These are phyloP conservation scores for Chlorodrepanis virens DNA, from an alignment of 2,113 vertebrate genomes.

Conservation along the genomic window DNA sequence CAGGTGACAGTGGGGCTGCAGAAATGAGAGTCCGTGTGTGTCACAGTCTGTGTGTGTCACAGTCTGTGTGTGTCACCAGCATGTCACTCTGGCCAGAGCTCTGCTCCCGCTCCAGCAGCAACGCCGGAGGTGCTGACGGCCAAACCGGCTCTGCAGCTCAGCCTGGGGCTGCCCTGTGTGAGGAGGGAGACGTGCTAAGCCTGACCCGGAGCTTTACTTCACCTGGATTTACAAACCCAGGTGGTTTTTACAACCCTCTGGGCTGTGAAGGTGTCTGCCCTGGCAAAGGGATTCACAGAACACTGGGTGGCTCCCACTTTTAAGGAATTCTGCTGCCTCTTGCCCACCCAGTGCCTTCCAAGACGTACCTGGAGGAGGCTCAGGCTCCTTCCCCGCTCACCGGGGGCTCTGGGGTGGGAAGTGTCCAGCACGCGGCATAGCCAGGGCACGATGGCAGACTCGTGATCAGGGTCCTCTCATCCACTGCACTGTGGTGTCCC, in stretches of 20 bases:
- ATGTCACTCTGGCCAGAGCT: accelerated
- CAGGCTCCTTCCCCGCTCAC: background rate
- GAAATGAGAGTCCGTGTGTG: background rate
- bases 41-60: background rate
- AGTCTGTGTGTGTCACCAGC: background rate
- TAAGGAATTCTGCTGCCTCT: accelerated
- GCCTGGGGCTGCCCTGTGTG: background rate
- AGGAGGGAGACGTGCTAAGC: accelerated
- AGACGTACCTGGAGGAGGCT: background rate
- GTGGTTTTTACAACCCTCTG: background rate
- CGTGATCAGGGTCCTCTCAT: background rate
- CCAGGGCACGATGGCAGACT: accelerated
- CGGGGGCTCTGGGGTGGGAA: background rate
- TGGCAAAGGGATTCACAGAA: background rate
- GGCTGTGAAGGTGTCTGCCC: background rate
- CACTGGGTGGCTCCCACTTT: accelerated
- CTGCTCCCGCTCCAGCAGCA: accelerated
- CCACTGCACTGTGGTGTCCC: accelerated
- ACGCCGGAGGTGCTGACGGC: accelerated
- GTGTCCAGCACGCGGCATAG: background rate
- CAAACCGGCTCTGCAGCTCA: background rate
- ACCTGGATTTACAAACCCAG: background rate
- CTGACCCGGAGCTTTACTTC: accelerated
- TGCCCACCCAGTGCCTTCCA: accelerated
- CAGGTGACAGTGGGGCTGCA: background rate